Conservation (phyloP, 2,888 invertebrate species). For the Drosophila silvestris region DNA sequence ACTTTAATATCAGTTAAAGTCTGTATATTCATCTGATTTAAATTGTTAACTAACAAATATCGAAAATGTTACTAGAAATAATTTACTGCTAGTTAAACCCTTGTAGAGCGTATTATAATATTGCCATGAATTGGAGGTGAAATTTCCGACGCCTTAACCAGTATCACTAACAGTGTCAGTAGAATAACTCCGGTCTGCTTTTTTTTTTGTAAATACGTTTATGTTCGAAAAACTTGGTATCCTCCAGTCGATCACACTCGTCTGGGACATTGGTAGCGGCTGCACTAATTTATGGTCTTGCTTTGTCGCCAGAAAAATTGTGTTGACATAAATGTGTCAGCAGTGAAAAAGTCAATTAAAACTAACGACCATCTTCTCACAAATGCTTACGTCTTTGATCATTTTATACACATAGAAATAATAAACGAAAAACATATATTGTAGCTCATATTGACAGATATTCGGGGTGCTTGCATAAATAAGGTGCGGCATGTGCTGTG, state of each 20-base stretch:
- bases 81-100: neutral
- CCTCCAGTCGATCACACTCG: neutral
- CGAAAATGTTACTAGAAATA: no score
- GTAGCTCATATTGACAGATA: slow-evolving; percentile 45
- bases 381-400: slow-evolving; percentile 40
- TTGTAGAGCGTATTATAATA: no score
- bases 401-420: slow-evolving; percentile 19
- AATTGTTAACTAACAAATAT: neutral
- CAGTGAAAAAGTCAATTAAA: slow-evolving; percentile 61
- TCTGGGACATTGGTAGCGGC: neutral
- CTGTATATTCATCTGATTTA: neutral
- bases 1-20: neutral
- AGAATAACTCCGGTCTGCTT: neutral
- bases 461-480: slow-evolving; percentile 41
- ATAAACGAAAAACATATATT: slow-evolving; percentile 7
- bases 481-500: neutral
- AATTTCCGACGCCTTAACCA: no score
- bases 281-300: slow-evolving; percentile 13
- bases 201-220: neutral
- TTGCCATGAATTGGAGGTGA: no score
- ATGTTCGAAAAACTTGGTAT: slow-evolving; percentile 6
- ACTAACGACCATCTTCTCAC: slow-evolving; percentile 37
- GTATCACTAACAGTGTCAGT: no score
- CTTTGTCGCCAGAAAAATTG: slow-evolving; percentile 18
- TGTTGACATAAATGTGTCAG: slow-evolving; percentile 51